Evolutionary conservation across 2,797 vertebrate genomes (phyloP).

Genomic region (Leuciscus waleckii): DNA sequence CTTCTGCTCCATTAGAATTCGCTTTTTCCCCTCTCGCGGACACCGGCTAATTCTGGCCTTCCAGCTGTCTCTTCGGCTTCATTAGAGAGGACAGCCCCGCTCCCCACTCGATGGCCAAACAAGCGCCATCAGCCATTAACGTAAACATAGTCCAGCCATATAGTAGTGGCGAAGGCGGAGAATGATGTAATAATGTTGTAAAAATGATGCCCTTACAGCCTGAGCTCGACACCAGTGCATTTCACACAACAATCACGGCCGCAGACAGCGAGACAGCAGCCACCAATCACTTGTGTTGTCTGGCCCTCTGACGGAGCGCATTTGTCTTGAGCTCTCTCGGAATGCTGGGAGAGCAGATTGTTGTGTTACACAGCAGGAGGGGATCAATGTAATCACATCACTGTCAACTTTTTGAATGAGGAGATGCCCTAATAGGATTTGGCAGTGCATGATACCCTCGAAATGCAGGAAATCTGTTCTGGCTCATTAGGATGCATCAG

Average conservation of each 20-base stretch:
- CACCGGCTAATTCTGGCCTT: conserved; percentile 34
- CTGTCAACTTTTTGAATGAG: conserved; percentile 51
- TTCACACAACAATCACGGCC: conserved; percentile 47
- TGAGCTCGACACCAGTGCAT: conserved; percentile 19
- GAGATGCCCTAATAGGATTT: conserved; percentile 56
- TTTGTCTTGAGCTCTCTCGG: conserved; percentile 40
- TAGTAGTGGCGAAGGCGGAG: conserved; percentile 14
- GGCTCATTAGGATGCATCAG: conserved; percentile 47
- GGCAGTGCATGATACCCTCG: conserved; percentile 41
- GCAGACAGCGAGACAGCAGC: conserved; percentile 26
- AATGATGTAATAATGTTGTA: conserved; percentile 40
- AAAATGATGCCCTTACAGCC: conserved; percentile 35
- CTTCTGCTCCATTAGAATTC: conserved; percentile 26
- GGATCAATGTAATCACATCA: conserved; percentile 54
- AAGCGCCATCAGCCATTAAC: conserved; percentile 62
- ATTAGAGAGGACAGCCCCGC: conserved; percentile 67
- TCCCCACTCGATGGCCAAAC: conserved; percentile 65
- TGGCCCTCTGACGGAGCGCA: conserved; percentile 35
- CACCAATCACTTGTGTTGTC: conserved; percentile 47
- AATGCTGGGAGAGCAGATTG: conserved; percentile 35
- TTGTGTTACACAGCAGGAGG: conserved; percentile 47
- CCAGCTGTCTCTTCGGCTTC: conserved; percentile 57
- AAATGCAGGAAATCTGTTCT: conserved; percentile 52
- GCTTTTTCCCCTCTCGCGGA: conserved; percentile 36
- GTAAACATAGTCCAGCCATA: conserved; percentile 15